Conservation (phyloP, 2,797 vertebrate genomes). For the Streptopelia turtur region DNA sequence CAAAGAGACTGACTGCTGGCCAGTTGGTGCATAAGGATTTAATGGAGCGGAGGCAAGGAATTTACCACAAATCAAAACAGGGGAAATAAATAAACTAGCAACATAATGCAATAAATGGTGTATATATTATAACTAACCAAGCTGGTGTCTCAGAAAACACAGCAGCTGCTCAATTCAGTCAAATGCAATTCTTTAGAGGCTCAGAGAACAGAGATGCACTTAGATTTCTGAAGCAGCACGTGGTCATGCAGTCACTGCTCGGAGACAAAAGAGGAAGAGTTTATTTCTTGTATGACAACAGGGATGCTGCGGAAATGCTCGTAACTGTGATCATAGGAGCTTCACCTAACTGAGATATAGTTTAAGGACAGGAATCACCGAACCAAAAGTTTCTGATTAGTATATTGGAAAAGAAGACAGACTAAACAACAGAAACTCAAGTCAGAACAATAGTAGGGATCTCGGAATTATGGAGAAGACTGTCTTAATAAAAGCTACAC, state of each 20-base stretch:
- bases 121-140: not conserved
- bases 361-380: not conserved
- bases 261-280: not conserved
- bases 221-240: not conserved
- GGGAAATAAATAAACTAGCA: conserved; percentile 10
- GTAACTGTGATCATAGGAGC: not conserved
- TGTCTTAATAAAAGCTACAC: not conserved
- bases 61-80: not conserved
- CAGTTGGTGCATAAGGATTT: not conserved
- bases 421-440: not conserved
- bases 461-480: not conserved
- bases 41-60: not conserved
- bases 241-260: not conserved
- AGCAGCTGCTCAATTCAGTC: conserved; percentile 28
- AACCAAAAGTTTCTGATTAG: not conserved
- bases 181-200: not conserved
- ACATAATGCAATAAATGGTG: not conserved
- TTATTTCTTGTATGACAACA: not conserved
- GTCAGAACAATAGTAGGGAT: not conserved
- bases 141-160: not conserved
- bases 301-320: not conserved
- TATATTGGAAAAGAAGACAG: not conserved
- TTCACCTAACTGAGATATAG: not conserved
- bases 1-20: not conserved
- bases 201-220: not conserved